phyloP scores from a whole-genome alignment of 2,888 invertebrate genomes.

The Chironomus tentans region DNA sequence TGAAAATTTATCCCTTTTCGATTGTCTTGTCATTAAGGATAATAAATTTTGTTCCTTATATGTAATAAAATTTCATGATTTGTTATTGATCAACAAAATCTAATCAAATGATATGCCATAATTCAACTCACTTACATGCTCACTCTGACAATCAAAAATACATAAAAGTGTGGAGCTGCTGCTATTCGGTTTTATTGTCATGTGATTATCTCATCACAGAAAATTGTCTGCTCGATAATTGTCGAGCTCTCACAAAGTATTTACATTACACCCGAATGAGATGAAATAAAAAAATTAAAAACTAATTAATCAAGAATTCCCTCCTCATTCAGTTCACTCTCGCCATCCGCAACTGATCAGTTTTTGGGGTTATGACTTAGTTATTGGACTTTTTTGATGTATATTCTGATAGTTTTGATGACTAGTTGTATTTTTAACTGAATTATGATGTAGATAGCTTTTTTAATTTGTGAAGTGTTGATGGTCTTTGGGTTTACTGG shows the following conservation, averaged over 20 bases:
- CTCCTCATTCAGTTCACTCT: not conserved
- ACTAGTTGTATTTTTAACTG: no score
- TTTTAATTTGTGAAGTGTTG: no score
- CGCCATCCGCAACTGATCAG: no score
- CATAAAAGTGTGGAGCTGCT: not conserved
- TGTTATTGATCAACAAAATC: not conserved
- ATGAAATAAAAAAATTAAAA: not conserved
- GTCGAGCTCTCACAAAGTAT: not conserved
- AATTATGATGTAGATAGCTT: no score
- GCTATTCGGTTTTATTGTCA: not conserved
- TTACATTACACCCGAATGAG: not conserved
- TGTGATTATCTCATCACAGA: not conserved
- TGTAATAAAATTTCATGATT: slow-evolving; percentile 1
- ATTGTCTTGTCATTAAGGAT: not conserved
- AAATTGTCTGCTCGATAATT: not conserved
- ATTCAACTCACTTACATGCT: no score
- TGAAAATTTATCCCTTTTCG: not conserved
- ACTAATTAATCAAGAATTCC: not conserved
- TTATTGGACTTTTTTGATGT: no score
- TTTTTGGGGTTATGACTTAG: no score
- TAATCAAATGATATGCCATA: not conserved
- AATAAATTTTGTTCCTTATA: not conserved
- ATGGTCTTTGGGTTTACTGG: no score
- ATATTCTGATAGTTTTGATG: not conserved
- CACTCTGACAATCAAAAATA: no score